phyloP scores from a whole-genome alignment of 1,140 invertebrate species.

The Drosophila nebulosa region DNA sequence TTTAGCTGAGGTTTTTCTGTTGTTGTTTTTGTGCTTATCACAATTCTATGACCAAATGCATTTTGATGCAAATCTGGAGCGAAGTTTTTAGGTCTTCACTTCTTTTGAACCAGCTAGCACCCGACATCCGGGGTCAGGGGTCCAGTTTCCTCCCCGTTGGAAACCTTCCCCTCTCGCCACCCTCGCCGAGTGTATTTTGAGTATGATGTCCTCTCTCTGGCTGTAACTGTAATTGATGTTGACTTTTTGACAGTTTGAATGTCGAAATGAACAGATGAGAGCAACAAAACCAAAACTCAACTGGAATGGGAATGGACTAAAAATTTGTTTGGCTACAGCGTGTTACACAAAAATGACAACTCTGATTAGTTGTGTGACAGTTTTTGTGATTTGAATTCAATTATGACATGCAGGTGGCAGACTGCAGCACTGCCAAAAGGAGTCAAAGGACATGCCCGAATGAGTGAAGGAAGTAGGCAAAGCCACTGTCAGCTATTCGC shows the following conservation, averaged over 20 bases:
- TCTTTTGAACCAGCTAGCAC: conserved; percentile 49
- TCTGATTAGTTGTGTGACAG: conserved; percentile 77
- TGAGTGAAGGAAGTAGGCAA: neutral
- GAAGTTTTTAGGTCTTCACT: conserved; percentile 55
- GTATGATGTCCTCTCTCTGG: conserved; percentile 54
- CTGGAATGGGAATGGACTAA: conserved; percentile 21
- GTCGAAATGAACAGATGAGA: conserved; percentile 70
- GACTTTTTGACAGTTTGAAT: conserved; percentile 79
- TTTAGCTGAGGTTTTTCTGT: conserved; percentile 1
- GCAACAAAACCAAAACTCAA: conserved; percentile 1
- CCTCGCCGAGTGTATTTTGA: conserved; percentile 26
- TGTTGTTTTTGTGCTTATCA: conserved; percentile 13
- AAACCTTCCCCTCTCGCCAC: neutral
- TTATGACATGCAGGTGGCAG: conserved; percentile 61
- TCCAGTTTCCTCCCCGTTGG: conserved; percentile 10
- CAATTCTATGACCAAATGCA: conserved; percentile 56
- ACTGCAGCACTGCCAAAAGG: neutral
- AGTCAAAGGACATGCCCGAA: neutral
- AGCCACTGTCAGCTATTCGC: neutral
- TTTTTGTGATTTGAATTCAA: conserved; percentile 75
- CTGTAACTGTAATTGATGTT: conserved; percentile 77
- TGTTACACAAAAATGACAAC: conserved; percentile 51
- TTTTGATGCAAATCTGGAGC: conserved; percentile 71
- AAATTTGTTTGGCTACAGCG: conserved; percentile 29
- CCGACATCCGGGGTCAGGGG: neutral